Evolutionary conservation across 2,797 vertebrate genomes (phyloP).

Genomic region (Tolypeutes matacus): DNA sequence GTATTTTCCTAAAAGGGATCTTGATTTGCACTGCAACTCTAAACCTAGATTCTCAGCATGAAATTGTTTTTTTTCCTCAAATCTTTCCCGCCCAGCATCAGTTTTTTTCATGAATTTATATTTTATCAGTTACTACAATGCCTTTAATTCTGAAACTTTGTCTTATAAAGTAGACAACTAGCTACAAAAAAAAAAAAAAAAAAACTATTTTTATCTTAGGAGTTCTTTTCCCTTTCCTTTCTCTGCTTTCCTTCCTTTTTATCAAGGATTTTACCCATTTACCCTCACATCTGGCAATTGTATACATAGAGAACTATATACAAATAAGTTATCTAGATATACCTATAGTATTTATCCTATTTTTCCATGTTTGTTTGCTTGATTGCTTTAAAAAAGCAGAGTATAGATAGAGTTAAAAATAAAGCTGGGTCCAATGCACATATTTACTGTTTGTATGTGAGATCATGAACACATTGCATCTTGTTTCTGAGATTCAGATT

Average conservation of each 20-base stretch:
- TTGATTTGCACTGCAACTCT: not conserved
- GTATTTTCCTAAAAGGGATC: not conserved
- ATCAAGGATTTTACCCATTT: not conserved
- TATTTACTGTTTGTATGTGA: not conserved
- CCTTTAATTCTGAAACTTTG: not conserved
- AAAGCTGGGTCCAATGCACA: not conserved
- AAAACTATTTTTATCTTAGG: not conserved
- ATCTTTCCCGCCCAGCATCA: not conserved
- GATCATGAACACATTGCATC: not conserved
- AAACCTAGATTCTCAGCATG: not conserved
- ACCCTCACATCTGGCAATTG: not conserved
- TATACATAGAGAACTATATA: not conserved
- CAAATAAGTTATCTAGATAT: not conserved
- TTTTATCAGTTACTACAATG: not conserved
- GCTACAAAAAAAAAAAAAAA: not conserved
- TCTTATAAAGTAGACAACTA: not conserved
- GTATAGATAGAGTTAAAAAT: not conserved
- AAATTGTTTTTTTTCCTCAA: not conserved
- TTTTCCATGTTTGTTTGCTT: not conserved
- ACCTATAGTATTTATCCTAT: not conserved
- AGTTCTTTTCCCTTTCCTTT: conserved; percentile 22
- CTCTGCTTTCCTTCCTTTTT: not conserved
- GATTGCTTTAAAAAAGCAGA: not conserved
- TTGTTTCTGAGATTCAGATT: not conserved
- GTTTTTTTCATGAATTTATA: conserved; percentile 48